These are phyloP conservation scores for Clostera curtula DNA, from an alignment of 2,888 invertebrate species.

Conservation along the genomic window DNA sequence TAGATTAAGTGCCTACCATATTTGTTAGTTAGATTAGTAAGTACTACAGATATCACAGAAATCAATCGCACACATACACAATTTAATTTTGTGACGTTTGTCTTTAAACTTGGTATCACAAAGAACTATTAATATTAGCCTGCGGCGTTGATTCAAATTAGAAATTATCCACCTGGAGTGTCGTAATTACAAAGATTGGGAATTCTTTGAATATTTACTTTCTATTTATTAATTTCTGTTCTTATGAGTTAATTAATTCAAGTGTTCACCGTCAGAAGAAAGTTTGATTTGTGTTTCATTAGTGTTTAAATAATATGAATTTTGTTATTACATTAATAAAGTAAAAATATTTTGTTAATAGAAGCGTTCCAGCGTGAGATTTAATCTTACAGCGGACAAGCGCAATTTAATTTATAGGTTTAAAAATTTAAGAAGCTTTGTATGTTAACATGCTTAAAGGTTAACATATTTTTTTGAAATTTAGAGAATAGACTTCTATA, in stretches of 20 bases:
- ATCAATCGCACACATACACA: too few relatives aligned
- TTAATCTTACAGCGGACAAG: too few relatives aligned
- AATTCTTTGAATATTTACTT: constrained; percentile 49
- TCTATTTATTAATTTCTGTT: constrained; percentile 41
- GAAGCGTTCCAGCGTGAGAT: too few relatives aligned
- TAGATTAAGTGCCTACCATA: too few relatives aligned
- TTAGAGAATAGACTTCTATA: too few relatives aligned
- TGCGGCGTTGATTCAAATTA: constrained; percentile 43
- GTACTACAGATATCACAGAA: too few relatives aligned
- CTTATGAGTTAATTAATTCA: constrained; percentile 51
- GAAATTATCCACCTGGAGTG: constrained; percentile 44
- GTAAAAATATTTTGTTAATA: too few relatives aligned
- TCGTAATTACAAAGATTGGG: constrained; percentile 38
- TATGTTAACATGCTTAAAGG: not conserved
- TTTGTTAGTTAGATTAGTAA: too few relatives aligned
- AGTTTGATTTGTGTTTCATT: constrained; percentile 29
- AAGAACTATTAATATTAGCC: constrained; percentile 13
- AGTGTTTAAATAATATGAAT: constrained; percentile 18
- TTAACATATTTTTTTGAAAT: too few relatives aligned
- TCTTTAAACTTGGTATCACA: too few relatives aligned
- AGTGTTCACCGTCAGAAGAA: constrained; percentile 31
- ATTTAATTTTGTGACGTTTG: too few relatives aligned
- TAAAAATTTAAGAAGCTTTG: not conserved
- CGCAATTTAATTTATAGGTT: constrained; percentile 1
- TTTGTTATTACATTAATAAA: too few relatives aligned